phyloP scores from a whole-genome alignment of 2,888 invertebrate genomes.

The Meandrusa payeni region DNA sequence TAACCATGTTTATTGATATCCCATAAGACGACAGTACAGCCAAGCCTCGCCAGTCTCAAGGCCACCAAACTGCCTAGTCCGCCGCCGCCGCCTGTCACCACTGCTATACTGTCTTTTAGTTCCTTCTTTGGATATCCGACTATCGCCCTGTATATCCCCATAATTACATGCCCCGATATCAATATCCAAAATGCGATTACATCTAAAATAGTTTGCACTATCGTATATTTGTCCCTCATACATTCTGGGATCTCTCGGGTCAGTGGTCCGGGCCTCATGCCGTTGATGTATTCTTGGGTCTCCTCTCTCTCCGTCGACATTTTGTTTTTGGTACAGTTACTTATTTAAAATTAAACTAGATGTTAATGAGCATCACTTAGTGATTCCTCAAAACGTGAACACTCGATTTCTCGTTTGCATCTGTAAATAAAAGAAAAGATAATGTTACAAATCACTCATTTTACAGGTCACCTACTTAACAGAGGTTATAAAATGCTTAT shows the following conservation, averaged over 20 bases:
- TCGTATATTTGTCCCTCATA: conserved; percentile 71
- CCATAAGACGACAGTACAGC: conserved; percentile 92
- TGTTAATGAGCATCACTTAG: conserved; percentile 24
- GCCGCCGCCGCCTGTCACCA: conserved; percentile 94
- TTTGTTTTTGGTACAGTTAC: conserved; percentile 32
- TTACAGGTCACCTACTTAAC: conserved; percentile 6
- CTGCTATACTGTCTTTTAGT: conserved; percentile 87
- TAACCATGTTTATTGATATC: conserved; percentile 92
- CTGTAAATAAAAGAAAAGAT: conserved; percentile 19
- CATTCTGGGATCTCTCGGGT: conserved; percentile 73
- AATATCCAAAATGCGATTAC: conserved; percentile 77
- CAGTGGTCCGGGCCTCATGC: conserved; percentile 64
- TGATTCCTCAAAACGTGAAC: conserved; percentile 3
- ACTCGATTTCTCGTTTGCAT: conserved; percentile 12
- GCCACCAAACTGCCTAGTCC: conserved; percentile 91
- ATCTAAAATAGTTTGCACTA: conserved; percentile 79
- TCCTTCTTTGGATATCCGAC: conserved; percentile 85
- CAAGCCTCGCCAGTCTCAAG: conserved; percentile 86
- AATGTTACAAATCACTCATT: conserved; percentile 3
- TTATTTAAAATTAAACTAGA: conserved; percentile 12
- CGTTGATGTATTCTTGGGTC: conserved; percentile 67
- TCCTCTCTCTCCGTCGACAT: conserved; percentile 60
- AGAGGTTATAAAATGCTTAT: not conserved
- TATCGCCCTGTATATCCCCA: conserved; percentile 81
- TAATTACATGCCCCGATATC: conserved; percentile 69